Base-by-base conservation (phyloP, 2,888 invertebrate genomes). In the Camponotus fellah region DNA sequence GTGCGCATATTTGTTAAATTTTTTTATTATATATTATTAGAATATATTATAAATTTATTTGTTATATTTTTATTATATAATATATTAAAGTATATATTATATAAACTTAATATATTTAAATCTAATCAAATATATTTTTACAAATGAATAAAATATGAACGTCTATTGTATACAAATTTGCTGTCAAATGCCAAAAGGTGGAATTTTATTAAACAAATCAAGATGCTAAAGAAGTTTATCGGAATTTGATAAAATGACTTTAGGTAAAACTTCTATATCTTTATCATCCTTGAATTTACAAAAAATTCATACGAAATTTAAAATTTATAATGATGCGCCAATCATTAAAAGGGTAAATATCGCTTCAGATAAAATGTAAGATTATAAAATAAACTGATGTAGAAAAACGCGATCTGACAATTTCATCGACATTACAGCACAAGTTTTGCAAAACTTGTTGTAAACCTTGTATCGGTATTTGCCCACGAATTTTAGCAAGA, bases 401-500 rank as follows among this genome's bases (percentile, higher is more conserved):
- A 53, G 9, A 32, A 68, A 32, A 32, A 37, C 14, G 9, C 43
- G 9, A 32, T 68, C 8, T 66, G 37, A 71, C 21, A 60, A 74
- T n/a, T 12, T 21, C 10, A 12, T 17, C 34, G 21, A 5, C 1
- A n/a, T 74, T 74, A 8, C 26, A 74, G 74, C 0, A 4, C 0
- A 32, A 32, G 62, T 46, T 43, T 74, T 46, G 32, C 32, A 62
- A 74, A 46, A 34, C 2, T n/a, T 46, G 43, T 14, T 74, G 60
- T 62, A 62, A 74, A 74, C 32, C 62, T 34, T 62, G 46, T 34
- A 43, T 32, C n/a, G n/a, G 43, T 46, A 43, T 62, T 46, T 74
- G 62, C 3, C 62, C 43, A 2, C 26, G 49, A 62, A 26, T 14
- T 64, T 10, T 71, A 3, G 71, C 37, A 21, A 81, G 5, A 71